Evolutionary conservation across 53 echinoderm and acorn worm genomes (phyloP).

Genomic region (Zoroaster sp.): DNA sequence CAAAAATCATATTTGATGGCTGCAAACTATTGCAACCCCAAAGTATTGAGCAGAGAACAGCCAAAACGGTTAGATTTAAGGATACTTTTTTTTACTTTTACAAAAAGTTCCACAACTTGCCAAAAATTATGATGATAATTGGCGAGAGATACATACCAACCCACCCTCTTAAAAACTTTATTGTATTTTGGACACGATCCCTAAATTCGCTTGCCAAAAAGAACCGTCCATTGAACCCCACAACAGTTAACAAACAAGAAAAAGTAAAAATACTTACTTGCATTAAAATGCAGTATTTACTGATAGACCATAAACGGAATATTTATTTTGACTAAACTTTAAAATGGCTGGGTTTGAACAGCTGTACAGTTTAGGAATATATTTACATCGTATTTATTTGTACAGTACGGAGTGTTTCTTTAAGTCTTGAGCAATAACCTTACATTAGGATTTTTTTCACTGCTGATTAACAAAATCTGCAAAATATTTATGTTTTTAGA

Average conservation of each 20-base stretch:
- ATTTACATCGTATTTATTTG: slow-evolving; percentile 21
- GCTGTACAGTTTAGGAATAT: background rate
- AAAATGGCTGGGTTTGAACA: background rate
- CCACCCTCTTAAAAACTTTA: too few species aligned
- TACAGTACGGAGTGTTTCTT: slow-evolving; percentile 45
- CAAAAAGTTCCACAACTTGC: too few species aligned
- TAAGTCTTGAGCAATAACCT: background rate
- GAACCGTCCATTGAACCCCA: background rate
- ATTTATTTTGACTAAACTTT: background rate
- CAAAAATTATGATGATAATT: too few species aligned
- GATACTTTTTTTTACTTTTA: too few species aligned
- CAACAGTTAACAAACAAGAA: background rate
- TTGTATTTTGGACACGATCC: background rate
- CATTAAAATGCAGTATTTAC: background rate
- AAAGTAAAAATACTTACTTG: background rate
- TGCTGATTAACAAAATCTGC: background rate
- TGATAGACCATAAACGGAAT: background rate
- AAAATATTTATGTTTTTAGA: background rate
- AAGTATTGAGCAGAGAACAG: too few species aligned
- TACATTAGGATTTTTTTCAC: background rate
- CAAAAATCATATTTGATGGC: too few species aligned
- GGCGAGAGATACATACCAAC: too few species aligned
- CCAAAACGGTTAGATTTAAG: too few species aligned
- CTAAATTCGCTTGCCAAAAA: background rate
- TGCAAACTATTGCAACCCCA: too few species aligned